phyloP scores from a whole-genome alignment of 1,140 invertebrate species.

The Drosophila novamexicana region DNA sequence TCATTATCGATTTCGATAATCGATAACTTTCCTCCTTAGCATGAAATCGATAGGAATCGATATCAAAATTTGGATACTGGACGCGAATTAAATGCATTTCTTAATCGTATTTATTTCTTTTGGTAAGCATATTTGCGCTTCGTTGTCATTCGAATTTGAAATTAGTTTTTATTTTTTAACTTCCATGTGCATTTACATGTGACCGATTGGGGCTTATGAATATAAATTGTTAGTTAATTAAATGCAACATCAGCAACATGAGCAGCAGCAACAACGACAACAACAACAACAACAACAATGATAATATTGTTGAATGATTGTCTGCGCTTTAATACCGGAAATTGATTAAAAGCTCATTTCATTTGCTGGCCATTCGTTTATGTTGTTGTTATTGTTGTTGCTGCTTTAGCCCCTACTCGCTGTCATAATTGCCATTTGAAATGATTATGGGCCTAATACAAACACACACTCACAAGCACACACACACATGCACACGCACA shows the following conservation, averaged over 20 bases:
- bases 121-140: neutral
- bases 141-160: neutral
- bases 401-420: constrained; percentile 42
- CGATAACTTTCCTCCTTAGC: too few species aligned
- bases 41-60: too few species aligned
- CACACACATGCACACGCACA: constrained; percentile 13
- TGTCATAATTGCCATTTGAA: constrained; percentile 79
- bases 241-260: constrained; percentile 68
- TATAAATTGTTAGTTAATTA: constrained; percentile 83
- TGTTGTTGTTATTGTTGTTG: constrained; percentile 32
- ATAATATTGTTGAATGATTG: constrained; percentile 54
- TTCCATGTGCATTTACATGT: constrained; percentile 76
- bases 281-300: constrained; percentile 14
- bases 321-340: constrained; percentile 78
- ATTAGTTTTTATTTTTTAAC: constrained; percentile 20
- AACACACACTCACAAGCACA: constrained; percentile 16
- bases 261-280: constrained; percentile 20
- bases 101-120: neutral
- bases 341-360: constrained; percentile 83
- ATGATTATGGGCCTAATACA: constrained; percentile 61
- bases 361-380: constrained; percentile 50
- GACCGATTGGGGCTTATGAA: constrained; percentile 81
- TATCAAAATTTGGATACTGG: too few species aligned
- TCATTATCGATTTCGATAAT: too few species aligned
- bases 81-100: too few species aligned